Conservation (phyloP, 2,797 vertebrate genomes). For the Pipistrellus nathusii region DNA sequence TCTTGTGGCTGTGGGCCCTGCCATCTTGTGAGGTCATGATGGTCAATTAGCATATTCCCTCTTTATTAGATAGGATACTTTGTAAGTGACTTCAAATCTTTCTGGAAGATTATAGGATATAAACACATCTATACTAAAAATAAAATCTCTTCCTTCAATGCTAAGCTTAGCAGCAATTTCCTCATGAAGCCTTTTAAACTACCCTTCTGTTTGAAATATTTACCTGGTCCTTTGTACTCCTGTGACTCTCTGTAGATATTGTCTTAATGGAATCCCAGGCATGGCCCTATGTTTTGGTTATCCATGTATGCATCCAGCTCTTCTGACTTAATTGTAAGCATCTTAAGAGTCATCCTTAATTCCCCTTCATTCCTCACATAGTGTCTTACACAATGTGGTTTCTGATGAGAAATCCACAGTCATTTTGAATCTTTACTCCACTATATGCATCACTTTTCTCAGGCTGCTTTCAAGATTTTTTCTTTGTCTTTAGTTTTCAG, state of each 20-base stretch:
- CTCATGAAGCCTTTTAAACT: constrained; percentile 52
- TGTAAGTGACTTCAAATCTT: constrained; percentile 43
- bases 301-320: neutral
- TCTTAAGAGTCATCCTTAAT: neutral
- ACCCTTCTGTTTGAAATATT: constrained; percentile 47
- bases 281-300: neutral
- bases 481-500: constrained; percentile 40
- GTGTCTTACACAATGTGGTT: neutral
- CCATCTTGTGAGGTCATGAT: too few species aligned
- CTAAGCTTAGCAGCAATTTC: constrained; percentile 62
- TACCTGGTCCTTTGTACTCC: constrained; percentile 29
- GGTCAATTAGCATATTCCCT: too few species aligned
- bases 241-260: neutral
- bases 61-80: too few species aligned
- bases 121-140: constrained; percentile 58
- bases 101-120: constrained; percentile 33
- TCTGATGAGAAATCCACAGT: neutral
- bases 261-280: neutral
- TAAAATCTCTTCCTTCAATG: constrained; percentile 43
- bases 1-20: too few species aligned
- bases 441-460: neutral
- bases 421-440: neutral
- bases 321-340: neutral
- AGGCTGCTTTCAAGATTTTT: constrained; percentile 28
- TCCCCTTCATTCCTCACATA: neutral